Evolutionary conservation across 64 coral and sea anemone genomes (phyloP), one percentile per base, ranked within the genome.

Genomic region (Dendronephthya gigantea): DNA sequence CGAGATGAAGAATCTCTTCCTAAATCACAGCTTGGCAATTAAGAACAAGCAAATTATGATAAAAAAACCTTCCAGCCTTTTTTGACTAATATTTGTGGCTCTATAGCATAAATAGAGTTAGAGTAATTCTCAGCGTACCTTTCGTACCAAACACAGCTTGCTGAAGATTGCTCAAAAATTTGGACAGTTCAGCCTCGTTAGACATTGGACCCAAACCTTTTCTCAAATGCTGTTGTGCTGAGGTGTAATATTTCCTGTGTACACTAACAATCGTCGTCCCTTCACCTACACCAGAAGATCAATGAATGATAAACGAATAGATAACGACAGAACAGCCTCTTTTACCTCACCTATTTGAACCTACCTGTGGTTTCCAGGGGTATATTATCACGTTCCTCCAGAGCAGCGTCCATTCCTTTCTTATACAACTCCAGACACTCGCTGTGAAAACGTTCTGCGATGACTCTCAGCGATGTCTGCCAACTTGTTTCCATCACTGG

Each of bases 381-480:
- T 19, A 15, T 33, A 0, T 34, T 0, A 12, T 33, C 12, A 36
- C 36, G 72, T 36, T 34, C 72, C 15, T 35, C 72, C 32, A 79
- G 29, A 33, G 32, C 72, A 79, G 32, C 32, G 72, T 29, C 36
- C 72, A 79, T 79, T 8, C 72, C 72, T 79, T 79, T 35, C 36
- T 79, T 79, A 29, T 79, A 79, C 19, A 79, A 16, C 15, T 79
- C 31, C 72, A 79, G 32, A 79, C 30, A 29, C 72, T 79, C 72
- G 72, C 36, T 79, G 36, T 79, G 72, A 79, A 79, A 79, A 34
- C 72, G 72, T 39, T 79, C 72, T 36, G 32, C 72, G 30, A 79
- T 1, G 15, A 79, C 29, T 19, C 72, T 79, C 27, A 79, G 36
- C 17, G 72, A 79, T 39, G 72, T 36, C 22, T 36, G 30, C 72